Percentiles rank a stretch among this genome's conserved stretches.
These are phyloP conservation scores for Dolichotis patagonum DNA, from an alignment of 2,113 vertebrate species.

Conservation along the genomic window DNA sequence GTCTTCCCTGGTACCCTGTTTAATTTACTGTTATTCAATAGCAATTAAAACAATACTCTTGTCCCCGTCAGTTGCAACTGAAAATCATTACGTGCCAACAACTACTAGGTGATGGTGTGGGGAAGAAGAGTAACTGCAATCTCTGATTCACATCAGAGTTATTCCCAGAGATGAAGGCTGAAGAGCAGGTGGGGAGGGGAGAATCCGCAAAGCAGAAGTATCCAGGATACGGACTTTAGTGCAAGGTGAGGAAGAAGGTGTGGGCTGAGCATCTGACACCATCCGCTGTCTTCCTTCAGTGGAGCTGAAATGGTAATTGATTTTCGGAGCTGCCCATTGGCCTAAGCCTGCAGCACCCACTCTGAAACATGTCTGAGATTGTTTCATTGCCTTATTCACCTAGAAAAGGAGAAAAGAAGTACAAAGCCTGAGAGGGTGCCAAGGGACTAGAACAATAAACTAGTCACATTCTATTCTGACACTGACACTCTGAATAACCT, in stretches of 20 bases:
- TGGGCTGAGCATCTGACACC: neutral
- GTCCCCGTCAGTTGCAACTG: neutral
- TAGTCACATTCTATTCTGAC: neutral
- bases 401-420: neutral
- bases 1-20: neutral
- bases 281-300: neutral
- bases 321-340: neutral
- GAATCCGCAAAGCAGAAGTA: neutral
- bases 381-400: neutral
- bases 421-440: rapidly evolving
- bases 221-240: neutral
- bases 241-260: neutral
- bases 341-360: neutral
- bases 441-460: neutral
- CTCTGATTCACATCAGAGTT: neutral
- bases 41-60: conserved; percentile 65
- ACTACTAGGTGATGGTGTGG: neutral
- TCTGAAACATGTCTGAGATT: conserved; percentile 14
- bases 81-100: conserved; percentile 27
- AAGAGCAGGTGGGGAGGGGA: neutral
- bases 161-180: neutral
- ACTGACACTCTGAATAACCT: neutral
- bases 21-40: conserved; percentile 69
- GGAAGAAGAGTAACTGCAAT: neutral
- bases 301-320: conserved; percentile 32